Conservation (phyloP, 2,888 invertebrate genomes). For the Stenolophus ochropezus region DNA sequence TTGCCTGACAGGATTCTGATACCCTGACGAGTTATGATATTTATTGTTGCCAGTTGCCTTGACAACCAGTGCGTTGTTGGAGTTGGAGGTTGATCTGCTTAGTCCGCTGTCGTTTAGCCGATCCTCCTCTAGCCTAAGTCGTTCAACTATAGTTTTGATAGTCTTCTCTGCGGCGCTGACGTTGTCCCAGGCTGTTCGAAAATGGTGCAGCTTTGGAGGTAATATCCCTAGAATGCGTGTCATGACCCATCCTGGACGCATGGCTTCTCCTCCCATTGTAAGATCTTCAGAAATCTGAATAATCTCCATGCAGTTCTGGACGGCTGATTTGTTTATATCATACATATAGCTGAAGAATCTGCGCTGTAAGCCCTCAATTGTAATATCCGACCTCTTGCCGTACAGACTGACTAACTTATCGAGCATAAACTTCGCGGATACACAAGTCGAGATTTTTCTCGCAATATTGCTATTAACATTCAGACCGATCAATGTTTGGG, state of each 20-base stretch:
- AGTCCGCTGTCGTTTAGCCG: neutral
- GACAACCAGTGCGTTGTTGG: too few relatives aligned
- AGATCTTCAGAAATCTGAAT: neutral
- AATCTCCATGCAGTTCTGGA: neutral
- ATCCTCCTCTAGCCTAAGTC: neutral
- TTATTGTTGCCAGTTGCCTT: neutral
- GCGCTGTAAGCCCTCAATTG: constrained; percentile 62
- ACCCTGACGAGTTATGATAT: neutral
- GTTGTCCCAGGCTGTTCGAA: neutral
- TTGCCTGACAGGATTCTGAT: neutral
- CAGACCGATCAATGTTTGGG: constrained; percentile 64
- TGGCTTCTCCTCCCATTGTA: neutral
- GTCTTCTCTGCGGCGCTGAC: neutral
- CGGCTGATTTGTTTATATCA: neutral
- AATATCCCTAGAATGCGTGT: too few relatives aligned
- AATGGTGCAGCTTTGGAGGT: too few relatives aligned
- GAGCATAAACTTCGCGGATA: constrained; percentile 63
- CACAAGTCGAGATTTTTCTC: constrained; percentile 64
- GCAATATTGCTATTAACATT: constrained; percentile 64
- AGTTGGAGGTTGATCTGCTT: too few relatives aligned
- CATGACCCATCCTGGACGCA: neutral
- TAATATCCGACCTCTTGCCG: constrained; percentile 62
- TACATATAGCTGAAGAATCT: constrained; percentile 63
- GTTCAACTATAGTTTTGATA: neutral
- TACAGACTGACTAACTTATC: constrained; percentile 62